These are phyloP conservation scores for Seriola rivoliana DNA, from an alignment of 2,113 vertebrate species.

Conservation along the genomic window DNA sequence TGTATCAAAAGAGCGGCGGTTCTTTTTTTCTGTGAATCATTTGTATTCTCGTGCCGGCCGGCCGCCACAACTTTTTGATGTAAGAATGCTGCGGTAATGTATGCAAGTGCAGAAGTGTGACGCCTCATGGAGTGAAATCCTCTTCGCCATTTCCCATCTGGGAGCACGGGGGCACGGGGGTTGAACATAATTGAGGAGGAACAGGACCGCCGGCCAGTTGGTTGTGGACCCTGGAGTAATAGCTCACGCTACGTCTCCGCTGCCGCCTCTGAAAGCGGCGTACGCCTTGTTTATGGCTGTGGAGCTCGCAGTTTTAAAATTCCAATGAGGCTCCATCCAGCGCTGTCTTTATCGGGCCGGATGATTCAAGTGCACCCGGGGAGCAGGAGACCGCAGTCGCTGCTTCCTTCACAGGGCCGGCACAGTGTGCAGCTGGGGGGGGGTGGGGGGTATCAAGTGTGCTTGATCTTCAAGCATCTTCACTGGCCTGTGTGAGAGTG, in stretches of 20 bases:
- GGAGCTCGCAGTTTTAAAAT: conserved; percentile 71
- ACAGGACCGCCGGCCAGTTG: conserved; percentile 53
- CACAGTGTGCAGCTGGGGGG: conserved; percentile 38
- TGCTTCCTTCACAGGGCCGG: conserved; percentile 23
- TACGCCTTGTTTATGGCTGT: conserved; percentile 64
- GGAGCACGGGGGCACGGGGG: conserved; percentile 15
- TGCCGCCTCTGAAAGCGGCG: conserved; percentile 63
- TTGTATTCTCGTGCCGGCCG: conserved; percentile 15
- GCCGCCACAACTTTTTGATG: conserved; percentile 20
- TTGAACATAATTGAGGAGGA: conserved; percentile 54
- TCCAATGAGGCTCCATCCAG: conserved; percentile 63
- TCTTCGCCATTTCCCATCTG: conserved; percentile 37
- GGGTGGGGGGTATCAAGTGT: conserved; percentile 28
- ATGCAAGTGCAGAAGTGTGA: conserved; percentile 34
- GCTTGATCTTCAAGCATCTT: conserved; percentile 69
- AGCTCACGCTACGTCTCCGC: conserved; percentile 56
- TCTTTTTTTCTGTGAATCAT: conserved; percentile 2
- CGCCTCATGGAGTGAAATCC: conserved; percentile 31
- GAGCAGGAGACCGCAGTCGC: conserved; percentile 38
- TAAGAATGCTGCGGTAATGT: conserved; percentile 20
- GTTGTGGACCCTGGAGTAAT: conserved; percentile 61
- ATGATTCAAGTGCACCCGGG: conserved; percentile 70
- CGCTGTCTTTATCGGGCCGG: conserved; percentile 65
- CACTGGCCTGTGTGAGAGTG: conserved; percentile 45
- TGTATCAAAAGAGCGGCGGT: conserved; percentile 44